A percentile compares a stretch with the other conserved stretches of the same genome.
Conservation (phyloP, 2,888 invertebrate species). For the Coelopa pilipes region DNA sequence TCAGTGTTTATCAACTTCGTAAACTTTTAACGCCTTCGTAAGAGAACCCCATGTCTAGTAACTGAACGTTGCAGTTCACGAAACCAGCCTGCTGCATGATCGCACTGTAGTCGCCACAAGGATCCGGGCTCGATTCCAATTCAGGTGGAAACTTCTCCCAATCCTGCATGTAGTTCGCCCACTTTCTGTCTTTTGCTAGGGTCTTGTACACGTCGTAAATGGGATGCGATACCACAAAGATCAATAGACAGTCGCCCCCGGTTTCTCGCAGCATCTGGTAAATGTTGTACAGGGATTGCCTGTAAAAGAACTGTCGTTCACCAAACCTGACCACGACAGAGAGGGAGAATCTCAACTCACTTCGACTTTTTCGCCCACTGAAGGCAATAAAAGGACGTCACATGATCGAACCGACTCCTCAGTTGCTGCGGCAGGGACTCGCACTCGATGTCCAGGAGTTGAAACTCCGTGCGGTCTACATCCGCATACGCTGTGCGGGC, state of each 20-base stretch:
- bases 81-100: conserved; percentile 43
- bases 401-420: conserved; percentile 72
- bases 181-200: conserved; percentile 40
- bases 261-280: conserved; percentile 39
- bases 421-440: conserved; percentile 67
- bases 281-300: conserved; percentile 45
- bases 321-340: conserved; percentile 72
- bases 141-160: conserved; percentile 41
- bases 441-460: conserved; percentile 69
- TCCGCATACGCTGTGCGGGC: conserved; percentile 70
- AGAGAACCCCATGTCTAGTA: conserved; percentile 40
- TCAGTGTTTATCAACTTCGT: conserved; percentile 38
- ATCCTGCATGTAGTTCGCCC: conserved; percentile 45
- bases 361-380: conserved; percentile 80
- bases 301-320: conserved; percentile 8
- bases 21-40: conserved; percentile 44
- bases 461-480: conserved; percentile 63
- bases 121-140: conserved; percentile 39
- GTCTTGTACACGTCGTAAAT: conserved; percentile 42
- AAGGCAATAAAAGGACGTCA: conserved; percentile 80
- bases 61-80: conserved; percentile 39
- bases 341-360: conserved; percentile 62
- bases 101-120: conserved; percentile 36
- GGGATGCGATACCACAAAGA: conserved; percentile 42
- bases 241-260: conserved; percentile 47